phyloP scores from a whole-genome alignment of 2,797 vertebrate genomes.

The Oophaga sylvatica region DNA sequence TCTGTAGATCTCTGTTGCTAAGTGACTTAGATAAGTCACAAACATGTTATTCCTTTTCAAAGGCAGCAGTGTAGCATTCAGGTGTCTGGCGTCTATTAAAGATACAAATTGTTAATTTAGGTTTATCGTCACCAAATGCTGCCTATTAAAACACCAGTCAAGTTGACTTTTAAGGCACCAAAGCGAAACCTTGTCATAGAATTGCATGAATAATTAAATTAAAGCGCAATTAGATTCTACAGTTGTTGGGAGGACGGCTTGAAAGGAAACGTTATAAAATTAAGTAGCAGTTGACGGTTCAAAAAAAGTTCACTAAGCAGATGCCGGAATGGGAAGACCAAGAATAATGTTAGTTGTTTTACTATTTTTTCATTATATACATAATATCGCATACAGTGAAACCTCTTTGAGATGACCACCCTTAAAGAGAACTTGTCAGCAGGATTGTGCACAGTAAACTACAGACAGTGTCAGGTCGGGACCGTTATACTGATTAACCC shows the following conservation, averaged over 20 bases:
- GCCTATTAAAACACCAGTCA: constrained; percentile 45
- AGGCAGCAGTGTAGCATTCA: constrained; percentile 18
- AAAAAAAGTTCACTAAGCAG: constrained; percentile 52
- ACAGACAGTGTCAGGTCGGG: too few relatives aligned
- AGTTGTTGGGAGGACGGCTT: constrained; percentile 38
- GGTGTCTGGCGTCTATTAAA: constrained; percentile 32
- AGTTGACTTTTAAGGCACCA: constrained; percentile 32
- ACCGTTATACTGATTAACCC: too few relatives aligned
- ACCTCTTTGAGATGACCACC: too few relatives aligned
- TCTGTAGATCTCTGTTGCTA: constrained; percentile 46
- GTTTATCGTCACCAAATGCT: constrained; percentile 39
- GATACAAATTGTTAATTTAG: constrained; percentile 54
- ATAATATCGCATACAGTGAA: background rate
- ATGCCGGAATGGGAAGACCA: constrained; percentile 23
- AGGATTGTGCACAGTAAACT: too few relatives aligned
- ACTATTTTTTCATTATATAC: background rate
- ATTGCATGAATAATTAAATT: constrained; percentile 51
- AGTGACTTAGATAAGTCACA: constrained; percentile 34
- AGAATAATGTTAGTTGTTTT: background rate
- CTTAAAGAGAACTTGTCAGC: too few relatives aligned
- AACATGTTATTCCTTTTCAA: constrained; percentile 40
- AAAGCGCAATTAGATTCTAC: constrained; percentile 38
- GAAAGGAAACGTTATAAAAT: constrained; percentile 42
- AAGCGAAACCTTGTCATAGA: constrained; percentile 40
- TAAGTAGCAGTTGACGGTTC: constrained; percentile 42